phyloP scores from a whole-genome alignment of 2,888 invertebrate species.

The Coenonympha glycerion region DNA sequence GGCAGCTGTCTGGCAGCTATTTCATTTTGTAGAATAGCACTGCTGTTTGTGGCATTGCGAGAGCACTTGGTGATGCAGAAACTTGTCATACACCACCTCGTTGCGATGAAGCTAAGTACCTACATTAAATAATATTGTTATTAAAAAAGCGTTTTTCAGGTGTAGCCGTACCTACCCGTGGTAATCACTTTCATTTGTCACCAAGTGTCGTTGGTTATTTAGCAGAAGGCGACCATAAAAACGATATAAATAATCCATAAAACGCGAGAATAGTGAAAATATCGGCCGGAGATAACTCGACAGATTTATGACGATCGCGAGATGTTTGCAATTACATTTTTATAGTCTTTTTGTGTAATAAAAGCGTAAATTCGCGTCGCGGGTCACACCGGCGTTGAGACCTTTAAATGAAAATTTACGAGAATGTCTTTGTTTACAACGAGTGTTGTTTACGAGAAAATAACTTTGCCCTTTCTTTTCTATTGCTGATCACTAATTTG shows the following conservation, averaged over 20 bases:
- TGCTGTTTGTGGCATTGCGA: too few relatives aligned
- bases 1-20: too few relatives aligned
- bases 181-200: constrained; percentile 18
- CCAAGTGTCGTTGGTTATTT: constrained; percentile 15
- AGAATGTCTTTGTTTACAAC: not conserved
- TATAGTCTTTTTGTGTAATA: constrained; percentile 35
- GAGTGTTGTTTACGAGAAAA: not conserved
- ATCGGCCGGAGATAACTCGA: constrained; percentile 37
- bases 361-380: constrained; percentile 39
- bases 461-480: not conserved
- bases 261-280: constrained; percentile 38
- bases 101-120: too few relatives aligned
- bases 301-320: constrained; percentile 43
- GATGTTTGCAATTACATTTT: constrained; percentile 47
- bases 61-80: too few relatives aligned
- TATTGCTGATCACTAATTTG: too few relatives aligned
- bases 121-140: too few relatives aligned
- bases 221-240: constrained; percentile 21
- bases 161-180: too few relatives aligned
- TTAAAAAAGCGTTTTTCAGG: too few relatives aligned
- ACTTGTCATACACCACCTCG: too few relatives aligned
- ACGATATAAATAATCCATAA: constrained; percentile 28
- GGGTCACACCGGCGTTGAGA: constrained; percentile 26
- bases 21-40: too few relatives aligned
- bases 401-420: not conserved